phyloP scores from a whole-genome alignment of 2,888 invertebrate species.

The Leucania comma region DNA sequence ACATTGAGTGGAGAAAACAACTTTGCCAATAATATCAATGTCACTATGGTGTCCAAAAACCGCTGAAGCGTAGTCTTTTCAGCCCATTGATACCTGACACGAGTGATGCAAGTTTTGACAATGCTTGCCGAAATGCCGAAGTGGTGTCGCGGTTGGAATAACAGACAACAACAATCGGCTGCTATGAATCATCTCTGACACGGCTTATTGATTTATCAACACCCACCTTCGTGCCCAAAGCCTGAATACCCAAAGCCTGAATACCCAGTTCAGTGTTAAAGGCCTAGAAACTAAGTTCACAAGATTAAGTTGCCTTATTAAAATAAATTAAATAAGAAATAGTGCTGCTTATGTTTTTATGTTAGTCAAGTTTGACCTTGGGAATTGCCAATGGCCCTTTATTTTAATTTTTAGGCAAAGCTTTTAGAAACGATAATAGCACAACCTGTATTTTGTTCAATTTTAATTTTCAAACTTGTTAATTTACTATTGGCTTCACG shows the following conservation, averaged over 20 bases:
- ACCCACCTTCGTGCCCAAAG: conserved; percentile 37
- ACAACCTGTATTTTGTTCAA: conserved; percentile 1
- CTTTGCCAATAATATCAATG: conserved; percentile 20
- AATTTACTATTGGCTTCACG: neutral
- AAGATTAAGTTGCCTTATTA: conserved; percentile 45
- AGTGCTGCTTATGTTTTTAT: conserved; percentile 28
- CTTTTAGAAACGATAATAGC: conserved; percentile 4
- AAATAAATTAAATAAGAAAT: conserved; percentile 43
- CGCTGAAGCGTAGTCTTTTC: neutral
- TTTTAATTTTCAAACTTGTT: conserved; percentile 9
- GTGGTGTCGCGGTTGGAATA: conserved; percentile 2
- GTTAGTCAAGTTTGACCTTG: conserved; percentile 23
- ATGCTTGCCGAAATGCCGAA: conserved; percentile 16
- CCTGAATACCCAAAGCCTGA: conserved; percentile 49
- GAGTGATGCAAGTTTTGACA: conserved; percentile 6
- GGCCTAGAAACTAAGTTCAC: conserved; percentile 49
- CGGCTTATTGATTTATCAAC: conserved; percentile 34
- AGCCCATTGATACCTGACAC: neutral
- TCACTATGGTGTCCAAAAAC: conserved; percentile 2
- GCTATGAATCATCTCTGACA: conserved; percentile 34
- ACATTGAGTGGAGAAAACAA: conserved; percentile 24
- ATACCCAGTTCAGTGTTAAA: conserved; percentile 56
- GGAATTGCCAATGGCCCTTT: conserved; percentile 17
- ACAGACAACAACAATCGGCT: conserved; percentile 1
- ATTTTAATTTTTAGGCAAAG: conserved; percentile 9